Evolutionary conservation across 2,888 invertebrate genomes (phyloP).

Genomic region (Dryomyza anilis): DNA sequence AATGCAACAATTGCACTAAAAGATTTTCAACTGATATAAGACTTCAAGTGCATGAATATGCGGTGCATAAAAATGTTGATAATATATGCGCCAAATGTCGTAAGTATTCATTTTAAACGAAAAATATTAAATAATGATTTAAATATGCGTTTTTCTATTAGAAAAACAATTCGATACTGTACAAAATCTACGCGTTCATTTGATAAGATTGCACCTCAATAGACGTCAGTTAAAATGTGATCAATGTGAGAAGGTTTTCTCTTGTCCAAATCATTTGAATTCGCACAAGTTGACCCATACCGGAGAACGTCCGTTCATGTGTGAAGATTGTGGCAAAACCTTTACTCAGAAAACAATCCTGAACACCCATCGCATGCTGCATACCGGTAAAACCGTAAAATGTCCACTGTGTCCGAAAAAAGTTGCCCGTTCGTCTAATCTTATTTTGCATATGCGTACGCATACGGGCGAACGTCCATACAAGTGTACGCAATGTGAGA

Average conservation of each 20-base stretch:
- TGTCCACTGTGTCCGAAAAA: slow-evolving; percentile 41
- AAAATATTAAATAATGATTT: not conserved
- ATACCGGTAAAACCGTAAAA: slow-evolving; percentile 41
- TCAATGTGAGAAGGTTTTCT: slow-evolving; percentile 37
- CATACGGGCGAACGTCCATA: slow-evolving; percentile 44
- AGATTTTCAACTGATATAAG: too few relatives aligned
- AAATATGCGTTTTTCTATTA: slow-evolving; percentile 23
- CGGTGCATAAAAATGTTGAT: too few relatives aligned
- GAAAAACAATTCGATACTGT: slow-evolving; percentile 32
- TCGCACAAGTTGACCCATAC: slow-evolving; percentile 40
- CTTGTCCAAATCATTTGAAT: slow-evolving; percentile 34
- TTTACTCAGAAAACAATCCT: slow-evolving; percentile 41
- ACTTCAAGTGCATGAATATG: too few relatives aligned
- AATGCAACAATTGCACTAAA: too few relatives aligned
- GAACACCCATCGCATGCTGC: slow-evolving; percentile 40
- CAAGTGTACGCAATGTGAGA: slow-evolving; percentile 38
- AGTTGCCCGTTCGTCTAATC: slow-evolving; percentile 42
- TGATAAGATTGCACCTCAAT: slow-evolving; percentile 37
- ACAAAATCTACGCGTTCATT: slow-evolving; percentile 35
- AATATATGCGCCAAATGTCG: too few relatives aligned
- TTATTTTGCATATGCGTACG: slow-evolving; percentile 40
- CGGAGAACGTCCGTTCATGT: slow-evolving; percentile 41
- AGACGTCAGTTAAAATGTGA: slow-evolving; percentile 38
- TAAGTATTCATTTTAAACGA: too few relatives aligned
- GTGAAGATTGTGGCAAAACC: slow-evolving; percentile 39